A percentile compares a stretch with the other conserved stretches of the same genome.
phyloP scores from a whole-genome alignment of 2,888 invertebrate genomes.

The Spilarctia lutea region DNA sequence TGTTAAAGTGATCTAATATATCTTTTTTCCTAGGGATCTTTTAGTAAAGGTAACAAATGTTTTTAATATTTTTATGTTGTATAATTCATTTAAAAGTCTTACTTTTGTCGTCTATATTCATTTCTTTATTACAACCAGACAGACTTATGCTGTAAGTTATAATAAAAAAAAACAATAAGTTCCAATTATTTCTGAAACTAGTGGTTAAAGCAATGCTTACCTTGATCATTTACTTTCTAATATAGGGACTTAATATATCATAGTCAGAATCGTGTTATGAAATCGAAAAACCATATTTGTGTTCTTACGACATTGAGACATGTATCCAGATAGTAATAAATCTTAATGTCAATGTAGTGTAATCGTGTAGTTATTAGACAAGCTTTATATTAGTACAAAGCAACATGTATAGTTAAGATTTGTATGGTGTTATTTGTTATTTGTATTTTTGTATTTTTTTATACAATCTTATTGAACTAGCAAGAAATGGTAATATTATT shows the following conservation, averaged over 20 bases:
- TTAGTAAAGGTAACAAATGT: background rate
- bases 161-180: background rate
- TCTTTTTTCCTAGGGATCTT: background rate
- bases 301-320: background rate
- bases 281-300: conserved; percentile 3
- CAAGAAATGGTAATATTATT: conserved; percentile 92
- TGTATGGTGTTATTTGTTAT: no score
- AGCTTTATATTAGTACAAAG: no score
- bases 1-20: background rate
- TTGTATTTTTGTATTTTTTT: no score
- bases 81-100: background rate
- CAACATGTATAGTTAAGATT: no score
- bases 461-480: conserved; percentile 97
- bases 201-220: conserved; percentile 1
- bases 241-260: background rate
- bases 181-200: background rate
- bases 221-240: conserved; percentile 15
- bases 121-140: background rate
- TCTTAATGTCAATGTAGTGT: background rate
- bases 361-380: background rate
- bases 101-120: background rate
- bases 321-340: background rate
- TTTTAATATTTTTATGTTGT: background rate
- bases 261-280: background rate
- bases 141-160: background rate